These are phyloP conservation scores for Gymnocypris eckloni DNA, from an alignment of 2,797 vertebrate genomes.

Conservation along the genomic window DNA sequence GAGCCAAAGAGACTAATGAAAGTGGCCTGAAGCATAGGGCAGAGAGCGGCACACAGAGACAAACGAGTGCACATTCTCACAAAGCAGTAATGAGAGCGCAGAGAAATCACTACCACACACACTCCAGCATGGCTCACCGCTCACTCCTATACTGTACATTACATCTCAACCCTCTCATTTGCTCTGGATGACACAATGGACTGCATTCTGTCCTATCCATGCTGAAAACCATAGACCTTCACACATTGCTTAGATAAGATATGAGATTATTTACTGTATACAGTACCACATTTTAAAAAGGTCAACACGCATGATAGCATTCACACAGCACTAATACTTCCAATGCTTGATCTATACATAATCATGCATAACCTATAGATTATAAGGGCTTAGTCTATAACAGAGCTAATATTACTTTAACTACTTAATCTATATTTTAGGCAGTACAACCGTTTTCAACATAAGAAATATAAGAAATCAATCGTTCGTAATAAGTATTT, in stretches of 20 bases:
- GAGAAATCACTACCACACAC: conserved; percentile 47
- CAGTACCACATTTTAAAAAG: not conserved
- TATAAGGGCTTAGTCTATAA: not conserved
- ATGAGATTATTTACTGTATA: not conserved
- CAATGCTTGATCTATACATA: not conserved
- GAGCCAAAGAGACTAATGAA: conserved; percentile 49
- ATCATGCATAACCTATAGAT: not conserved
- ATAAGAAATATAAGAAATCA: too few species aligned
- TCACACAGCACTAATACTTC: not conserved
- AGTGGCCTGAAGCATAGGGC: conserved; percentile 54
- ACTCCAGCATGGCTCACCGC: conserved; percentile 3
- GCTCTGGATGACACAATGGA: conserved; percentile 1
- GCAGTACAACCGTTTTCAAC: too few species aligned
- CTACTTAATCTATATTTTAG: not conserved
- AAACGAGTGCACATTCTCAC: conserved; percentile 60
- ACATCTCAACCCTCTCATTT: conserved; percentile 24
- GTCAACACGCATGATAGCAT: not conserved
- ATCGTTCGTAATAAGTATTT: not conserved
- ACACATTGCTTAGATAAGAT: not conserved
- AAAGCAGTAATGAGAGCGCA: conserved; percentile 67
- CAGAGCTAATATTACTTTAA: not conserved
- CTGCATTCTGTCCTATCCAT: not conserved
- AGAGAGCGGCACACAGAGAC: conserved; percentile 58
- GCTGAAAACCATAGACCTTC: not conserved
- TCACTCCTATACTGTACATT: conserved; percentile 18